Base-by-base conservation (phyloP, 2,113 vertebrate genomes). In the Ammodytes dubius region DNA sequence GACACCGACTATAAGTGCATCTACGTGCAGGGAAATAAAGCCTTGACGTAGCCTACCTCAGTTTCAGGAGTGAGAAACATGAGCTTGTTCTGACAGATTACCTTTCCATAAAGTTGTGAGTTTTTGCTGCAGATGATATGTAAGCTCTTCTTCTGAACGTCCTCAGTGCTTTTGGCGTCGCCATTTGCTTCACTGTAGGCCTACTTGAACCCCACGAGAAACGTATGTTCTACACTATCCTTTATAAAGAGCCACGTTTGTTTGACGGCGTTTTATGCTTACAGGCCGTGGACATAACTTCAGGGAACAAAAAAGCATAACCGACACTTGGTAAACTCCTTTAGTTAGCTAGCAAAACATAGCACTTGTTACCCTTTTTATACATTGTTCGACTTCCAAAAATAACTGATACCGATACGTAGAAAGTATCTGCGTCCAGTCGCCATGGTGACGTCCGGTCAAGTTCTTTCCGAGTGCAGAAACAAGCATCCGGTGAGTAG, bases 91-190 rank as follows among this genome's bases (percentile, higher is more conserved):
- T 67, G 69, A 84, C 14, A 54, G 19, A 75, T 92, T 92, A 89
- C 94, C 91, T 93, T 42, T 92, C 87, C 11, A 93, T 43, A 39
- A 61, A 81, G 59, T 85, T 93, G 47, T 37, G 64, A 71, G 37
- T 35, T 40, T 50, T 73, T 5, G 39, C 70, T 35, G 13, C 52
- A 42, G 73, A 74, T 53, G 52, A 69, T 77, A 78, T 82, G 46
- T 77, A 40, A 57, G 52, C 46, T 76, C 42, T 69, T 76, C 42
- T 69, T 83, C 43, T 78, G 8, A 39, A 37, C 50, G 64, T 73
- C 52, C 47, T 69, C 27, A 14, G 46, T 4, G 53, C 63, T 74
- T 56, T 84, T 1, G 50, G 47, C 15, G 63, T 43, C 1, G 79
- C 60, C 87, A 86, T 85, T 80, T 65, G 49, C 77, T 81, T 70